Evolutionary conservation across 2,797 vertebrate genomes (phyloP), one percentile per base, ranked within the genome.

Genomic region (Lophius americanus): DNA sequence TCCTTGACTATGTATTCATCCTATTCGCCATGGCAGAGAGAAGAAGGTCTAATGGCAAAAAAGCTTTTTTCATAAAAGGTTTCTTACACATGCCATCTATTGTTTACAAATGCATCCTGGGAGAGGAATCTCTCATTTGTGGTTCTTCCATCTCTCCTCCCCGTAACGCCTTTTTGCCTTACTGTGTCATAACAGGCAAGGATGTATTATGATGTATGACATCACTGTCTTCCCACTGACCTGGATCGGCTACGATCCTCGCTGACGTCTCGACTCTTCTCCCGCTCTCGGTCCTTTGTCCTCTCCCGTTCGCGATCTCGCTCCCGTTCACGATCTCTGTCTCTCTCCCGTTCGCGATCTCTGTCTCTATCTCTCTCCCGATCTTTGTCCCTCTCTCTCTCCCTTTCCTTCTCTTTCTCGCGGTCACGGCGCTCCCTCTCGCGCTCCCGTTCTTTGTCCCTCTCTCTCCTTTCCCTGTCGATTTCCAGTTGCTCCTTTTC

Each of bases 401-500:
- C 96, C 0, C 94, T 91, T 23, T 97, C 96, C 91, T 95, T 78
- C 60, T 97, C 96, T 58, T 93, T 90, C 61, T 95, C 94, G 0
- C 95, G 93, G 82, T 97, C 96, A 1, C 96, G 94, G 72, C 96
- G 90, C 49, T 97, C 96, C 78, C 96, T 90, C 73, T 96, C 96
- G 9, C 95, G 94, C 32, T 96, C 94, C 9, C 95, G 93, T 88
- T 97, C 96, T 50, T 96, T 96, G 79, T 98, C 96, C 87, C 95
- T 94, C 93, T 98, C 96, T 72, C 95, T 93, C 78, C 95, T 93
- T 90, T 97, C 96, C 91, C 93, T 96, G 91, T 98, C 96, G 77
- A 96, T 91, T 91, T 97, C 96, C 93, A 95, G 94, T 9, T 96
- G 95, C 83, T 98, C 96, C 84, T 97, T 96, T 80, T 98, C 96